Percentiles rank a stretch among this genome's conserved stretches.
Conservation (phyloP, 2,888 invertebrate genomes). For the Cerastis leucographa region DNA sequence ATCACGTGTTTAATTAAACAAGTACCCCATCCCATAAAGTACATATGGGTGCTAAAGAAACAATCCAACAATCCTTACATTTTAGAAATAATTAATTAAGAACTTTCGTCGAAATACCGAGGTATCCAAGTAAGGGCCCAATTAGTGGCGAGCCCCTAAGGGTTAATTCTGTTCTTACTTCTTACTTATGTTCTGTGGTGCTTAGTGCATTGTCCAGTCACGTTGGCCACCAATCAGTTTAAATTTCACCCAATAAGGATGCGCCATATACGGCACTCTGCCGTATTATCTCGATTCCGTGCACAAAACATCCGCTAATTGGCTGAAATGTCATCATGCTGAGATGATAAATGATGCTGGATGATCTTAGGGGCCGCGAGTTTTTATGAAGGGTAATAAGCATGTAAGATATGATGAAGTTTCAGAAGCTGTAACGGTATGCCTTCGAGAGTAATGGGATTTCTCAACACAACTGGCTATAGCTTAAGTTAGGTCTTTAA, state of each 20-base stretch:
- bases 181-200: constrained; percentile 50
- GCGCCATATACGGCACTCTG: constrained; percentile 76
- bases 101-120: constrained; percentile 64
- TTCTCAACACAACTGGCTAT: not conserved
- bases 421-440: constrained; percentile 25
- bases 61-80: constrained; percentile 52
- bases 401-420: constrained; percentile 13
- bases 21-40: not conserved
- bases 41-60: constrained; percentile 5
- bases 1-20: not conserved
- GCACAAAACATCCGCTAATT: constrained; percentile 84
- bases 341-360: constrained; percentile 77
- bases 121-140: constrained; percentile 83
- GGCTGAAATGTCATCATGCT: constrained; percentile 83
- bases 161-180: constrained; percentile 75
- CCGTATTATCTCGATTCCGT: constrained; percentile 77
- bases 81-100: constrained; percentile 63
- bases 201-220: constrained; percentile 85
- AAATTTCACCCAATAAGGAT: constrained; percentile 85
- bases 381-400: constrained; percentile 51
- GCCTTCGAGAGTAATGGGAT: not conserved
- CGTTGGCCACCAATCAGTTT: constrained; percentile 85
- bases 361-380: constrained; percentile 20
- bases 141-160: constrained; percentile 80
- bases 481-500: not conserved